Conservation (phyloP, 2,888 invertebrate genomes). For the Actias luna region DNA sequence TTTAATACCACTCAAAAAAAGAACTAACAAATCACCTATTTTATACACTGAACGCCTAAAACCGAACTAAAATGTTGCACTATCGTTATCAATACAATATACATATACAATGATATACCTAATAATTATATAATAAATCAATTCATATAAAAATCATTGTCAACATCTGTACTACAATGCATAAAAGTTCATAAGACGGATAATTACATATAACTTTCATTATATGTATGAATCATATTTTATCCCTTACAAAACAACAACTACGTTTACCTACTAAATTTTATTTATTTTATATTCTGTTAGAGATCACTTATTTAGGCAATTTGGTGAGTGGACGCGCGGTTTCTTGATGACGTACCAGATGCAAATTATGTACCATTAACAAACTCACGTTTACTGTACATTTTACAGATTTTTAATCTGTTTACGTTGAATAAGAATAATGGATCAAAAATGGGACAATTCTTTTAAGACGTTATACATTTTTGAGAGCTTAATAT, state of each 20-base stretch:
- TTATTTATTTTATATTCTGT: constrained; percentile 58
- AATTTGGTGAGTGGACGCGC: constrained; percentile 42
- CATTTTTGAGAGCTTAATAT: too few relatives aligned
- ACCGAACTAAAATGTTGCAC: constrained; percentile 43
- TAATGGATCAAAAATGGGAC: too few relatives aligned
- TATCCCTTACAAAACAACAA: constrained; percentile 79
- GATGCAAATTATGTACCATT: constrained; percentile 7
- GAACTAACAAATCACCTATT: constrained; percentile 63
- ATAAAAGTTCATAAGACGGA: constrained; percentile 79
- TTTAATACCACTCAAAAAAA: constrained; percentile 65
- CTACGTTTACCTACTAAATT: constrained; percentile 73
- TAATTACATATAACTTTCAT: constrained; percentile 76
- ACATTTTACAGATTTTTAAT: too few relatives aligned
- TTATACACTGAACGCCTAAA: constrained; percentile 55
- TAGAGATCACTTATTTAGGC: constrained; percentile 70
- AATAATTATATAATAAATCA: constrained; percentile 72
- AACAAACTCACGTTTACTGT: too few relatives aligned
- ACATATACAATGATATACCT: constrained; percentile 59
- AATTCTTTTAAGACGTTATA: too few relatives aligned
- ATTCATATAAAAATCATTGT: constrained; percentile 78
- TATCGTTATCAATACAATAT: constrained; percentile 62
- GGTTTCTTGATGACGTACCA: constrained; percentile 28
- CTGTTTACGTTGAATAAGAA: too few relatives aligned
- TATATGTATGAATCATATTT: constrained; percentile 74
- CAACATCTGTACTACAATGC: constrained; percentile 66